Base-by-base conservation (phyloP, 2,888 invertebrate species). In the Poecilus cupreus region DNA sequence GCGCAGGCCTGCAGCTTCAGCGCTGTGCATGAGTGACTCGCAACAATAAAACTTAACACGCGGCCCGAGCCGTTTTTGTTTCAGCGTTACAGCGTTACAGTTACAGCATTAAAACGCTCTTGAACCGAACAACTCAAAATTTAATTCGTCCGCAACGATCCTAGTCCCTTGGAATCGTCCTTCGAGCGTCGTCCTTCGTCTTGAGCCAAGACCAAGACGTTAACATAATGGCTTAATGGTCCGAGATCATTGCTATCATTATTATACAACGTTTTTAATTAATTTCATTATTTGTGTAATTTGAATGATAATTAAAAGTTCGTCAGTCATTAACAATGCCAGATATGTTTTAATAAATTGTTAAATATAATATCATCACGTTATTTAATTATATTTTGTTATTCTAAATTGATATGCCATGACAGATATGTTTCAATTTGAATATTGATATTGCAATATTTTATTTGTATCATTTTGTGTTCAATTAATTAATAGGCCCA, bases 1-100 rank as follows among this genome's bases (percentile, higher is more conserved):
- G n/a, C 43, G 32, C 32, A 32, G 32, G 6, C 32, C 32, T 32
- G 32, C 32, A 32, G 32, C 8, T 3, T 13, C 20, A 20, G 22
- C 8, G 11, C 20, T 22, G 22, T 60, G 60, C 68, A 68, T 68
- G 68, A 39, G 39, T 54, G 37, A 54, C 32, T 57, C 76, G 37
- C 57, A 24, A 76, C 54, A 57, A 77, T 77, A 77, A 77, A 78
- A 78, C 64, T 78, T 24, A 60, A 78, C 78, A 76, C 76, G 13
- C 54, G 76, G 20, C 26, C 54, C 39, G 68, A 32, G 32, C 8
- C 68, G 68, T 39, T 37, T 68, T 68, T 68, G 68, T 60, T 60
- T 26, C 13, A 60, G 26, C 39, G 18, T 22, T 39, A 18, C 37
- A 43, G 39, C 39, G 13, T n/a, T 68, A 32, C 13, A 32, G 20